Base-by-base conservation (phyloP, 1,140 invertebrate genomes). In the Eumeta japonica region DNA sequence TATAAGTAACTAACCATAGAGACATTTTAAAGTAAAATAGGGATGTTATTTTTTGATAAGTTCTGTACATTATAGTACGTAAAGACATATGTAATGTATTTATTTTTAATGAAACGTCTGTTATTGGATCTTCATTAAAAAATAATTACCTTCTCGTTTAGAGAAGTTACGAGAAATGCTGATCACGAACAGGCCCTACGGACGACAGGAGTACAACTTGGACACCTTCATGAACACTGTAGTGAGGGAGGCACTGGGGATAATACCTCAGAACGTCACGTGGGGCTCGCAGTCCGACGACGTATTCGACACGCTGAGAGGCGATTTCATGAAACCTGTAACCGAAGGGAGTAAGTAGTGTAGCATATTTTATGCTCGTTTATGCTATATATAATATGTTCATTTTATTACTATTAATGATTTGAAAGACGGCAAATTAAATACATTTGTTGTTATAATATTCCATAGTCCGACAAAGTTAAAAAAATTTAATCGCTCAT, bases 311-410 rank as follows among this genome's bases (percentile, higher is more conserved):
- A 62, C 55, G 10, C 78, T 90, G 16, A 44, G 37, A 11, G 80
- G 44, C 12, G 90, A 93, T 56, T 93, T 93, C 50, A 93, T 94
- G 90, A 90, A 88, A 56, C 87, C 89, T 10, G 88, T 88, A 15
- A 81, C 83, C 9, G 55, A 84, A 29, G 76, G 83, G 52, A 80
- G 83, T 86, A 58, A 62, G 68, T 57, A 24, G 11, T 38, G 2
- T 33, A 24, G n/a, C n/a, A n/a, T n/a, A n/a, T n/a, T n/a, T n/a
- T n/a, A n/a, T n/a, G n/a, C n/a, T n/a, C n/a, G 31, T 43, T 43
- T 7, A 17, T 15, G 9, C 14, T 9, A 32, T 9, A 32, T 32
- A 12, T n/a, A 9, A 14, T 32, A 9, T 32, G 10, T 32, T n/a
- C 14, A 14, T n/a, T 10, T n/a, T n/a, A 7, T 32, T 32, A 12